These are phyloP conservation scores for Orbicella faveolata DNA, from an alignment of 64 coral and sea anemone species.

Conservation along the genomic window DNA sequence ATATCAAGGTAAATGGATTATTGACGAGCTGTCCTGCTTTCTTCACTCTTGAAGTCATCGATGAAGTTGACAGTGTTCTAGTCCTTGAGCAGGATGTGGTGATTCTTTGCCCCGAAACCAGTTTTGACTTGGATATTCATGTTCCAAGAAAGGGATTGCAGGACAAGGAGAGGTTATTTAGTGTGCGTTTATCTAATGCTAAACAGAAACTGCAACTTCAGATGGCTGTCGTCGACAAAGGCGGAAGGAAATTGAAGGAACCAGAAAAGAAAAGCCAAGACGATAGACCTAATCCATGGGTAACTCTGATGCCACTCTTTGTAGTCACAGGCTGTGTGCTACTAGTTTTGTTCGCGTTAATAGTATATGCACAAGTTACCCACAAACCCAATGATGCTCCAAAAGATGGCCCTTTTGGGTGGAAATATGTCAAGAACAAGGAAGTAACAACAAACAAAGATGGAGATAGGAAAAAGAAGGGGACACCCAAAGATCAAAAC, in stretches of 20 bases:
- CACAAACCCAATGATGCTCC: background rate
- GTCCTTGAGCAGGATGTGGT: conserved; percentile 67
- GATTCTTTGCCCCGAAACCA: conserved; percentile 54
- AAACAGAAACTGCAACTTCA: conserved; percentile 25
- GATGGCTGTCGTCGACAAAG: conserved; percentile 18
- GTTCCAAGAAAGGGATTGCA: conserved; percentile 47
- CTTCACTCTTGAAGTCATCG: conserved; percentile 57
- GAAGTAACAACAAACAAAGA: background rate
- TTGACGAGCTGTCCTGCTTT: conserved; percentile 59
- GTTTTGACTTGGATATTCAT: conserved; percentile 42
- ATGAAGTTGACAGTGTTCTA: conserved; percentile 62
- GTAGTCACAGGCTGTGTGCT: background rate
- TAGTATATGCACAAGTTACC: conserved; percentile 28
- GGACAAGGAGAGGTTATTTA: conserved; percentile 73
- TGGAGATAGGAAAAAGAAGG: background rate
- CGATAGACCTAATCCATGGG: background rate
- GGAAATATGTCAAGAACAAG: conserved; percentile 34
- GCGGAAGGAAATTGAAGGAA: background rate
- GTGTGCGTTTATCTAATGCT: conserved; percentile 7
- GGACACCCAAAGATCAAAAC: conserved; percentile 16
- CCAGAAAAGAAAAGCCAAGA: background rate
- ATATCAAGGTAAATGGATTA: conserved; percentile 20
- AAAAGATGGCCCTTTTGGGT: background rate
- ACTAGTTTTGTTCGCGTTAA: background rate
- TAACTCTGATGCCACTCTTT: conserved; percentile 25